Conservation (phyloP, 2,113 vertebrate species). For the Anarrhichthys ocellatus region DNA sequence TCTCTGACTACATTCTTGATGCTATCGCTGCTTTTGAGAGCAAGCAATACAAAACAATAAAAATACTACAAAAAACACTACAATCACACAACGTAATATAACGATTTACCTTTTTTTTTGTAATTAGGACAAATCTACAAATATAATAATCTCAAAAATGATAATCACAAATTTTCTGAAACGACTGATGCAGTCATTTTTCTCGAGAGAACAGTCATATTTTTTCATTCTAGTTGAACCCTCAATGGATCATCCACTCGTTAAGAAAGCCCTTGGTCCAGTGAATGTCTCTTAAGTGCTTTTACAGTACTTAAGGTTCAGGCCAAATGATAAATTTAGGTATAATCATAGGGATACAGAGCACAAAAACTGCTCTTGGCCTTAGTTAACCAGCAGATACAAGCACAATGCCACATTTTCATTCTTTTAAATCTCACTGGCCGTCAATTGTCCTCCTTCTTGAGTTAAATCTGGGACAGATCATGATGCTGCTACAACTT, state of each 20-base stretch:
- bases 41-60: neutral
- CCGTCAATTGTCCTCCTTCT: neutral
- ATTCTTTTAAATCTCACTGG: constrained; percentile 24
- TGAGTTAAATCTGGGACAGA: neutral
- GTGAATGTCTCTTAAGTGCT: constrained; percentile 27
- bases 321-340: constrained; percentile 14
- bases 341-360: constrained; percentile 6
- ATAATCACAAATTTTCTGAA: neutral
- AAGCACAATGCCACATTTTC: constrained; percentile 5
- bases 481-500: neutral
- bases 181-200: neutral
- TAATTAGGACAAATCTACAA: neutral
- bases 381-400: constrained; percentile 14
- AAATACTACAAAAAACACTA: neutral
- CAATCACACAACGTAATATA: neutral
- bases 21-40: constrained; percentile 28
- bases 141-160: neutral
- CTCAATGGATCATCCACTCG: neutral
- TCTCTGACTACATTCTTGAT: constrained; percentile 23
- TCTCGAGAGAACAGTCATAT: neutral
- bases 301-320: constrained; percentile 6
- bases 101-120: neutral
- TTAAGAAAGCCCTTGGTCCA: constrained; percentile 14
- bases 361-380: constrained; percentile 1
- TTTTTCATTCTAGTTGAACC: neutral